A percentile compares a stretch with the other conserved stretches of the same genome.
Conservation (phyloP, 2,888 invertebrate genomes). For the Diaperis boleti region DNA sequence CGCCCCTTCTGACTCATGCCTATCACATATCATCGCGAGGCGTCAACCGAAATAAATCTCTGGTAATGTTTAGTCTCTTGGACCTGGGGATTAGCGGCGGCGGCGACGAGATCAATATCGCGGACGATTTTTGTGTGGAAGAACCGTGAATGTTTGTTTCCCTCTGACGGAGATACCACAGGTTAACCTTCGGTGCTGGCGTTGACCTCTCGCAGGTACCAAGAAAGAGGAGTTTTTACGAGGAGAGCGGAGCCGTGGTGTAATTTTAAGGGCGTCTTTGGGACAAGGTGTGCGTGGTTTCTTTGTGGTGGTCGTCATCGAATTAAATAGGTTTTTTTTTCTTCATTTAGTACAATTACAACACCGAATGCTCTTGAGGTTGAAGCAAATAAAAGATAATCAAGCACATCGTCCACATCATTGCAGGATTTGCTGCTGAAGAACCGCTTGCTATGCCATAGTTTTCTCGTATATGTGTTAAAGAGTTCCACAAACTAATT, state of each 20-base stretch:
- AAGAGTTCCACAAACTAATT: too few relatives aligned
- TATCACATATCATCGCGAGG: conserved; percentile 43
- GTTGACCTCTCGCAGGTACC: conserved; percentile 34
- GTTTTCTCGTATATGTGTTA: too few relatives aligned
- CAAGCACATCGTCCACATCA: too few relatives aligned
- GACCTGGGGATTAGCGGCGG: conserved; percentile 16
- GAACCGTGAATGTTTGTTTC: conserved; percentile 20
- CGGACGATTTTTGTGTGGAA: neutral
- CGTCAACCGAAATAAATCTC: conserved; percentile 23
- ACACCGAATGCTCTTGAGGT: too few relatives aligned
- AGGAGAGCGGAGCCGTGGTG: neutral
- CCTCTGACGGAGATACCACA: conserved; percentile 27
- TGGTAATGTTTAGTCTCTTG: neutral
- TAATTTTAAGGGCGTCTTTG: neutral
- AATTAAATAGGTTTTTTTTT: too few relatives aligned
- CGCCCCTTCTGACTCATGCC: conserved; percentile 48
- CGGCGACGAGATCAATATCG: neutral
- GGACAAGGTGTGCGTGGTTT: too few relatives aligned
- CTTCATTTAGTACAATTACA: too few relatives aligned
- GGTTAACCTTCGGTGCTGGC: conserved; percentile 31
- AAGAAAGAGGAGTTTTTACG: neutral
- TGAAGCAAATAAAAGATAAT: too few relatives aligned
- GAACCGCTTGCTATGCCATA: too few relatives aligned
- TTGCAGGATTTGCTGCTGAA: too few relatives aligned
- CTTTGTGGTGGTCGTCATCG: too few relatives aligned